Percentiles rank a stretch among this genome's conserved stretches.
Evolutionary conservation across 1,140 invertebrate genomes (phyloP).

Genomic region (Apis laboriosa): DNA sequence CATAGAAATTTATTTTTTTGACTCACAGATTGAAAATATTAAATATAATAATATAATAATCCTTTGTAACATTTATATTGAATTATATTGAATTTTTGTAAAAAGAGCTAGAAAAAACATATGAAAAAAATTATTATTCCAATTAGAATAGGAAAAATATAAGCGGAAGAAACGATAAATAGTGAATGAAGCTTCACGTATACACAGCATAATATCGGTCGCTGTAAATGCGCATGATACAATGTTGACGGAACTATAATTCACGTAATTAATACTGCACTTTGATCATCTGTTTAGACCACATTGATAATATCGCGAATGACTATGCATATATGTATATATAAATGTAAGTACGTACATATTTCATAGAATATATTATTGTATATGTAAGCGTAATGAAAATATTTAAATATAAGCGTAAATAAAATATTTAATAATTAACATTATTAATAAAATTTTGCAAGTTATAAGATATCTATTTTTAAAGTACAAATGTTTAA

Average conservation of each 20-base stretch:
- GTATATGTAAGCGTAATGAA: background rate
- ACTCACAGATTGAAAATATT: too few relatives aligned
- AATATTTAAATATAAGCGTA: too few relatives aligned
- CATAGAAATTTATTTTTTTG: too few relatives aligned
- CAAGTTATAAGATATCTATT: too few relatives aligned
- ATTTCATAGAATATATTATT: slow-evolving; percentile 19
- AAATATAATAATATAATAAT: too few relatives aligned
- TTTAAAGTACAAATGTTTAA: too few relatives aligned
- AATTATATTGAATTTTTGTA: too few relatives aligned
- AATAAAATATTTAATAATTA: too few relatives aligned
- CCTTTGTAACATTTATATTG: too few relatives aligned
- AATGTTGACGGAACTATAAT: slow-evolving; percentile 40
- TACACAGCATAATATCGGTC: background rate
- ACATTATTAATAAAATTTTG: too few relatives aligned
- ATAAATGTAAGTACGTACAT: background rate
- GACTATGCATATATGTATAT: background rate
- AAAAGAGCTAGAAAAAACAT: background rate
- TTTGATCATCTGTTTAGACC: slow-evolving; percentile 57
- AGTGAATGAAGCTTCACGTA: slow-evolving; percentile 8
- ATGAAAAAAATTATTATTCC: background rate
- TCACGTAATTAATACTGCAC: slow-evolving; percentile 56
- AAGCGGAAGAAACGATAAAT: background rate
- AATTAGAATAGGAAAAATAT: background rate
- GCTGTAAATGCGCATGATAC: slow-evolving; percentile 32
- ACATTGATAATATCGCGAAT: slow-evolving; percentile 28